Evolutionary conservation across 2,797 vertebrate genomes (phyloP).

Genomic region (Diceros bicornis): DNA sequence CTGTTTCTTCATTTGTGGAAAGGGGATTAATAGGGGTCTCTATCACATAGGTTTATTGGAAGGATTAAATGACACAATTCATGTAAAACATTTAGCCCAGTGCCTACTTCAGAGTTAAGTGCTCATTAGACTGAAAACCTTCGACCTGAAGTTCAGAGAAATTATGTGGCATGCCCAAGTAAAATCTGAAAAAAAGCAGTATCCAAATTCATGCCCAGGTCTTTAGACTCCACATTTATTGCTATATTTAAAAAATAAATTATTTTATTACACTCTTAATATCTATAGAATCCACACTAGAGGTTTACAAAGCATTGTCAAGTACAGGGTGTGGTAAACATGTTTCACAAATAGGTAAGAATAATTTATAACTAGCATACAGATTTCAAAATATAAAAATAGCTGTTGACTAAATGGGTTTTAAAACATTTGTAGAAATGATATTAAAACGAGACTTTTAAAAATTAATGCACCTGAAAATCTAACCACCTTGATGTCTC

Average conservation of each 20-base stretch:
- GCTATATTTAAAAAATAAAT: background rate
- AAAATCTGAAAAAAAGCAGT: background rate
- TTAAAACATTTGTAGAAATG: background rate
- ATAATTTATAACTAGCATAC: background rate
- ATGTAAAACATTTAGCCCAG: background rate
- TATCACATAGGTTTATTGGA: background rate
- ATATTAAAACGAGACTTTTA: constrained; percentile 15
- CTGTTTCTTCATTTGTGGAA: background rate
- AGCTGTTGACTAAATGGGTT: background rate
- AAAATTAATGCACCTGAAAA: background rate
- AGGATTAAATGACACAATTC: background rate
- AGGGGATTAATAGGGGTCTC: background rate
- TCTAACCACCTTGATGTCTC: background rate
- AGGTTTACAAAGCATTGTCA: background rate
- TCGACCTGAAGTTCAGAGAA: constrained; percentile 13
- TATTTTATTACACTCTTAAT: background rate
- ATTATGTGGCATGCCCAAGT: constrained; percentile 1
- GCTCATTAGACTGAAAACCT: background rate
- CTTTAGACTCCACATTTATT: background rate
- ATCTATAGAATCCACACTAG: background rate
- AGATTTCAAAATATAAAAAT: constrained; percentile 1
- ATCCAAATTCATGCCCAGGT: background rate
- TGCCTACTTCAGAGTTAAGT: background rate
- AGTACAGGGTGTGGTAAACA: background rate
- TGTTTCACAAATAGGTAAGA: background rate